A percentile compares a stretch with the other conserved stretches of the same genome.
Conservation (phyloP, 2,888 invertebrate species). For the Euphydryas editha region DNA sequence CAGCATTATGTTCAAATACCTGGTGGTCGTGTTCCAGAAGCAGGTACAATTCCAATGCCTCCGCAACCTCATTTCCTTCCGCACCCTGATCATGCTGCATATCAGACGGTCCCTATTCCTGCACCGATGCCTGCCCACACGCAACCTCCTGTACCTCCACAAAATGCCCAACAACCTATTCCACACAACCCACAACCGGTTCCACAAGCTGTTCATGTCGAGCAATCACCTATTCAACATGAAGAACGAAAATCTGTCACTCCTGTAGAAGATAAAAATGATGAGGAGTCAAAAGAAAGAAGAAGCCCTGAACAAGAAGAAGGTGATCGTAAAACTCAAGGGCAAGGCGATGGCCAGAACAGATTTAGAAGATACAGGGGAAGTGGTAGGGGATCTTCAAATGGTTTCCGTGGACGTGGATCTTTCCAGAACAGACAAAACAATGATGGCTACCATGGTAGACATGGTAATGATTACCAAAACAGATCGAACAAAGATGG, state of each 20-base stretch:
- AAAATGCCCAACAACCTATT: slow-evolving; percentile 46
- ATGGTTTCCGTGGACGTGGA: slow-evolving; percentile 73
- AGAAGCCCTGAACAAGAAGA: slow-evolving; percentile 70
- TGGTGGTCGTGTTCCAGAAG: slow-evolving; percentile 76
- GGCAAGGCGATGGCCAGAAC: slow-evolving; percentile 73
- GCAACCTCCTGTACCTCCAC: slow-evolving; percentile 50
- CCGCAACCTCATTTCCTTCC: slow-evolving; percentile 81
- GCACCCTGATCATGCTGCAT: slow-evolving; percentile 81
- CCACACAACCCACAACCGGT: slow-evolving; percentile 46
- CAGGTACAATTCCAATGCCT: slow-evolving; percentile 82
- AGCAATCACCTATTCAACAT: slow-evolving; percentile 38
- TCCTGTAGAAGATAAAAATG: slow-evolving; percentile 57
- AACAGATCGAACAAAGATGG: slow-evolving; percentile 63
- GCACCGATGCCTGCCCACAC: slow-evolving; percentile 37
- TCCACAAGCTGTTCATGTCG: slow-evolving; percentile 45
- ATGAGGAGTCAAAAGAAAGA: slow-evolving; percentile 65
- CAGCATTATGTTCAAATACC: slow-evolving; percentile 86
- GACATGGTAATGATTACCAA: slow-evolving; percentile 65
- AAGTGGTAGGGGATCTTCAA: slow-evolving; percentile 68
- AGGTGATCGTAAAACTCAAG: slow-evolving; percentile 65
- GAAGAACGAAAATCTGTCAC: slow-evolving; percentile 52
- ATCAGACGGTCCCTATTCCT: slow-evolving; percentile 69
- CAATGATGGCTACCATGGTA: slow-evolving; percentile 63
- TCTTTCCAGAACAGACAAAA: slow-evolving; percentile 62
- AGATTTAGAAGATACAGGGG: slow-evolving; percentile 68